Evolutionary conservation across 2,113 vertebrate genomes (phyloP), one percentile per base, ranked within the genome.

Genomic region (Notiomystis cincta): DNA sequence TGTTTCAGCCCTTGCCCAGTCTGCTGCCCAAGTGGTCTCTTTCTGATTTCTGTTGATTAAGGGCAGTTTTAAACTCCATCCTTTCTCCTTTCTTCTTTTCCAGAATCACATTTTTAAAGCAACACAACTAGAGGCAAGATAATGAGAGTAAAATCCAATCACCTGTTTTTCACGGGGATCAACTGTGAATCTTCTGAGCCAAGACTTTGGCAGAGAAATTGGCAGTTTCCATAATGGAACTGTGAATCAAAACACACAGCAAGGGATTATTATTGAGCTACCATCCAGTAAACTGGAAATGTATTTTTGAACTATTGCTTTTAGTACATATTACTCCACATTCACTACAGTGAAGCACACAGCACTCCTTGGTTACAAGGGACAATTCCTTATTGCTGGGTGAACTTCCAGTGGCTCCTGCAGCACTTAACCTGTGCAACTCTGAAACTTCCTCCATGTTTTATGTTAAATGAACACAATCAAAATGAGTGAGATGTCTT

Each of bases 101-200:
- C 66, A 85, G 65, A 87, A 76, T 76, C 45, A 20, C 53, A 89
- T 79, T 82, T 93, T 95, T 65, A 82, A 96, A 96, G 66, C 37
- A 71, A 91, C 33, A 51, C 57, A 79, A 82, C 69, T 64, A 82
- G 62, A 92, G 40, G 56, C 42, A 79, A 82, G 61, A 92, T 95
- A 89, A 95, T 78, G 72, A 90, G 44, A 93, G 64, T 90, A 87
- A 97, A 96, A 95, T 95, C 89, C 94, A 93, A 85, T 97, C 91
- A 87, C 89, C 77, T 84, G 37, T 53, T 95, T 94, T 95, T 95
- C 89, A 94, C 2, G 1, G 81, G 48, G 81, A 93, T 91, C 93
- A 96, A 89, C 87, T 3, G 13, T 82, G 84, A 78, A 93, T 95
- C 57, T 95, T 95, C 81, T 50, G 50, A 94, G 75, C 83, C 76